A percentile compares a stretch with the other conserved stretches of the same genome.
Evolutionary conservation across 2,113 vertebrate species (phyloP).

Genomic region (Pagrus major): DNA sequence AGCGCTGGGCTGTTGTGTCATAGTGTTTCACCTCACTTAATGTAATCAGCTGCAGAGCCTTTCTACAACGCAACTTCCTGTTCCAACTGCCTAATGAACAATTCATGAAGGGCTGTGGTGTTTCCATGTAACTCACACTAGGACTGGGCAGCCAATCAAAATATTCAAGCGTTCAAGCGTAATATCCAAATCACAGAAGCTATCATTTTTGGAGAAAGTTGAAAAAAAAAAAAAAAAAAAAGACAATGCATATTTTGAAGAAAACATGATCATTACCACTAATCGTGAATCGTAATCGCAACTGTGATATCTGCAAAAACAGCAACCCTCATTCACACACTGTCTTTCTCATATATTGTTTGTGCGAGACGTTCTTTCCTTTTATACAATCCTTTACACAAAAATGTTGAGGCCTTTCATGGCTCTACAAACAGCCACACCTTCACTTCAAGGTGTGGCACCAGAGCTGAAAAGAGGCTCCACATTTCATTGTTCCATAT

Average conservation of each 20-base stretch:
- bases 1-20: neutral
- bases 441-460: neutral
- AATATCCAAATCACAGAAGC: no score
- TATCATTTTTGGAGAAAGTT: no score
- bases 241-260: no score
- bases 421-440: neutral
- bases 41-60: neutral
- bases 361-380: neutral
- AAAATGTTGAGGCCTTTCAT: neutral
- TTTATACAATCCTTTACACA: neutral
- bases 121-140: neutral
- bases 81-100: slow-evolving; percentile 20
- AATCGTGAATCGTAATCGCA: no score
- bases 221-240: no score
- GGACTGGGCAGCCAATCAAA: no score
- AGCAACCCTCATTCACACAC: no score
- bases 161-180: no score
- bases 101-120: slow-evolving; percentile 1
- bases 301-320: no score
- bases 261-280: no score
- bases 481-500: neutral
- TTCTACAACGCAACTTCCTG: slow-evolving; percentile 22
- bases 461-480: neutral
- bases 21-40: neutral
- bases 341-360: no score